A percentile compares a stretch with the other conserved stretches of the same genome.
These are phyloP conservation scores for Noctua comes DNA, from an alignment of 2,888 invertebrate species.

Conservation along the genomic window DNA sequence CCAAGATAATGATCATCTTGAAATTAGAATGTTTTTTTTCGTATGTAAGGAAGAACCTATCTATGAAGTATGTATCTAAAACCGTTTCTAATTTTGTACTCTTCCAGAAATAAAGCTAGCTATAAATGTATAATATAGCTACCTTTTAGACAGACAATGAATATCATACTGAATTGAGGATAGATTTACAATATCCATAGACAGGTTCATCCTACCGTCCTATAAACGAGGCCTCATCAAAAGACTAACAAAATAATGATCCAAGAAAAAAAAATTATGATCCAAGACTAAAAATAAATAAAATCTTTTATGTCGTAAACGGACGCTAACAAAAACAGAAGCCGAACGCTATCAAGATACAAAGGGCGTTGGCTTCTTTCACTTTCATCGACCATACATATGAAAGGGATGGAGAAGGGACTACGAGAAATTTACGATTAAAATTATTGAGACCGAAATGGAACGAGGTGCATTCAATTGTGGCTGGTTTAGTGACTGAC, in stretches of 20 bases:
- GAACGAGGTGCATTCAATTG: constrained; percentile 19
- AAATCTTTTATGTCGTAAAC: constrained; percentile 16
- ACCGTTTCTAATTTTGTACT: background rate
- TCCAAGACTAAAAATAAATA: constrained; percentile 34
- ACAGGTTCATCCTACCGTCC: background rate
- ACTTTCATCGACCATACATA: constrained; percentile 45
- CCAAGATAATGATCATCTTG: background rate
- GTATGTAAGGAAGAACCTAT: background rate
- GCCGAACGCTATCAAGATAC: constrained; percentile 29
- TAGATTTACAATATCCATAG: background rate
- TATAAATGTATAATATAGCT: background rate
- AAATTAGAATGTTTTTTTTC: background rate
- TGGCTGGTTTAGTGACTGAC: background rate
- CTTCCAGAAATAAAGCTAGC: background rate
- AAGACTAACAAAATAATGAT: background rate
- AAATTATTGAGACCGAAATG: constrained; percentile 6
- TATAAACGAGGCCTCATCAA: background rate
- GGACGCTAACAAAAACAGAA: constrained; percentile 28
- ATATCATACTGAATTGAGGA: background rate
- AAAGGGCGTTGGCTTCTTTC: constrained; percentile 54
- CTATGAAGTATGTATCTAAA: background rate
- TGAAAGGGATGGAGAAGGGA: constrained; percentile 29
- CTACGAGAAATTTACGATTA: constrained; percentile 8
- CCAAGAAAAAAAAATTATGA: background rate
- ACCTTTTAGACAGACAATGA: background rate